Evolutionary conservation across 2,797 vertebrate genomes (phyloP).

Genomic region (Sebastes minor): DNA sequence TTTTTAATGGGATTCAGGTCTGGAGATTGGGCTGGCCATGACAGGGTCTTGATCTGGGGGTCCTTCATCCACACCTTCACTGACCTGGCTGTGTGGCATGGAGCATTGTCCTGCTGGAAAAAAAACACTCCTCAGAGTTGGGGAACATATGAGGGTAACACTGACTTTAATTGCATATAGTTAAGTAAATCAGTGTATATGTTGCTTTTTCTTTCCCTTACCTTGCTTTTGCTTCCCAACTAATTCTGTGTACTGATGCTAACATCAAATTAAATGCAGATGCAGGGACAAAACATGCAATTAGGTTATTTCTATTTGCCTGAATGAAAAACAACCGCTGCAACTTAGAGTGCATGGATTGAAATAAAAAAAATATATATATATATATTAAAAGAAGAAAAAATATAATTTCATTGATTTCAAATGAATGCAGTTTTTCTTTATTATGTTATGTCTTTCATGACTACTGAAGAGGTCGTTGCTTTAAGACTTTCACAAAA

Average conservation of each 20-base stretch:
- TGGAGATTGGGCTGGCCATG: no score
- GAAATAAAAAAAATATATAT: neutral
- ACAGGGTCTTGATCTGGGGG: no score
- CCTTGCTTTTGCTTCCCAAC: neutral
- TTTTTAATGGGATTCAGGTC: no score
- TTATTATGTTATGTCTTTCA: neutral
- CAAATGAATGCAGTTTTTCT: neutral
- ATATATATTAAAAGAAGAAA: neutral
- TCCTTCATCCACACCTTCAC: no score
- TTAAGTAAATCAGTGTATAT: neutral
- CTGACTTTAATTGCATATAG: neutral
- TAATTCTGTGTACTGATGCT: neutral
- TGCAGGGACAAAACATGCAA: slow-evolving; percentile 1
- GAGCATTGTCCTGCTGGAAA: no score
- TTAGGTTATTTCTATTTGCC: slow-evolving; percentile 1
- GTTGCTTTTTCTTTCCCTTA: neutral
- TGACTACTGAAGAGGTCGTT: neutral
- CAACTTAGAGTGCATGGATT: neutral
- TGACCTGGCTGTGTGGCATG: no score
- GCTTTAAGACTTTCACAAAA: neutral
- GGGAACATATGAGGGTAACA: neutral
- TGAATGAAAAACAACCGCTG: neutral
- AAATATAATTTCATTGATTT: neutral
- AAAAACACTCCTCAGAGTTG: no score
- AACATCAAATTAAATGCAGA: slow-evolving; percentile 1